Conservation (phyloP, 2,113 vertebrate genomes). For the Neodontobutis hainanensis region DNA sequence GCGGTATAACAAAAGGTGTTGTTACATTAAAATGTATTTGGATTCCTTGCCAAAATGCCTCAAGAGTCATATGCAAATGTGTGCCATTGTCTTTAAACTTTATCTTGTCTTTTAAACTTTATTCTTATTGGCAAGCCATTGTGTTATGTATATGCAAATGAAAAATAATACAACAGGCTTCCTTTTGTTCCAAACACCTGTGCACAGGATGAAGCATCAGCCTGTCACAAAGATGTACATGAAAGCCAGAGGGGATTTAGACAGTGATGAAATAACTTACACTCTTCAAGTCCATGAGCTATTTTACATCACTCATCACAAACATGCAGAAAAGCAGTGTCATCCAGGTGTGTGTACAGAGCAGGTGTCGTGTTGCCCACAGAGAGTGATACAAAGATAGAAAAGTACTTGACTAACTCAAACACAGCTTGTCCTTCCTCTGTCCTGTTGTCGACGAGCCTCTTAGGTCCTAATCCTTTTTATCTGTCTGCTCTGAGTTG, state of each 20-base stretch:
- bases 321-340: constrained; percentile 22
- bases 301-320: constrained; percentile 66
- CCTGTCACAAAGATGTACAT: constrained; percentile 39
- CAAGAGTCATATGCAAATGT: constrained; percentile 30
- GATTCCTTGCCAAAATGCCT: constrained; percentile 7
- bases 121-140: constrained; percentile 19
- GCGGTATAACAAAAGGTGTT: too few species aligned
- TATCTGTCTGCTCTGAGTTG: constrained; percentile 50
- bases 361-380: constrained; percentile 34
- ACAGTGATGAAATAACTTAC: constrained; percentile 65
- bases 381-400: constrained; percentile 27
- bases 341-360: constrained; percentile 31
- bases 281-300: constrained; percentile 67
- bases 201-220: constrained; percentile 43
- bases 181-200: constrained; percentile 28
- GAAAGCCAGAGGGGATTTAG: constrained; percentile 52
- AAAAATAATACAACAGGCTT: constrained; percentile 40
- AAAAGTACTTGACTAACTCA: constrained; percentile 10
- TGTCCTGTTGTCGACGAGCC: constrained; percentile 59
- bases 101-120: constrained; percentile 13
- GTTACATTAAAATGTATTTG: too few species aligned
- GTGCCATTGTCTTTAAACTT: constrained; percentile 3
- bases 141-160: constrained; percentile 31
- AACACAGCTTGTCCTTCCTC: constrained; percentile 51
- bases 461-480: constrained; percentile 65